Base-by-base conservation (phyloP, 2,113 vertebrate genomes). In the Muntiacus muntjak region DNA sequence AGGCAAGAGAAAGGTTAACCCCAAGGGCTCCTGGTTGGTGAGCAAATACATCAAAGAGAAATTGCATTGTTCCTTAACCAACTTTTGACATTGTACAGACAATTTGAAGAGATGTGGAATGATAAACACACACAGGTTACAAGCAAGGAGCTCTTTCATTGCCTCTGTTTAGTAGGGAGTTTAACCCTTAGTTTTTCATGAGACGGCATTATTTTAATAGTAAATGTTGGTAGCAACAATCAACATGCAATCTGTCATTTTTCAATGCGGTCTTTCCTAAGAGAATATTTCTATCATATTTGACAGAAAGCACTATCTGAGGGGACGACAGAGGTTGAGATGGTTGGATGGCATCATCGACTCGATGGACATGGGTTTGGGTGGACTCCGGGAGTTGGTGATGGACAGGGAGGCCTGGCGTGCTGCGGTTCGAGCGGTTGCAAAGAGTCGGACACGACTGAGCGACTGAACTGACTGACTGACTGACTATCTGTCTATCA, bases 21-120 rank as follows among this genome's bases (percentile, higher is more conserved):
- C 33, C 30, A 47, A 57, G 87, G 57, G 17, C 28, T 96, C 50
- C 81, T 60, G 25, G 30, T 57, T 92, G 67, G 5, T 85, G 81
- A 89, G 50, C 4, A 94, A 88, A 86, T 6, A 78, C 19, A 86
- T 91, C 87, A 83, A 92, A 95, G 67, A 40, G n/a, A 92, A 96
- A 64, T n/a, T 12, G n/a, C 54, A 54, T 30, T 91, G 17, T 76
- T 95, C 47, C 52, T 6, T 93, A 74, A 30, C 30, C 40, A 54
- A 19, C 43, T 89, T 87, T 57, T 64, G 62, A 95, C 15, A 12
- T 47, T 64, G n/a, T 16, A 96, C 21, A n/a, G 60, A 57, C 89
- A 88, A 40, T 40, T 40, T 88, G 36, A 91, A 81, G 71, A 87
- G 36, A 89, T 50, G 36, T 64, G 71, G 23, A 45, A 50, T 14